Conservation (phyloP, 2,888 invertebrate species). For the Autographa gamma region DNA sequence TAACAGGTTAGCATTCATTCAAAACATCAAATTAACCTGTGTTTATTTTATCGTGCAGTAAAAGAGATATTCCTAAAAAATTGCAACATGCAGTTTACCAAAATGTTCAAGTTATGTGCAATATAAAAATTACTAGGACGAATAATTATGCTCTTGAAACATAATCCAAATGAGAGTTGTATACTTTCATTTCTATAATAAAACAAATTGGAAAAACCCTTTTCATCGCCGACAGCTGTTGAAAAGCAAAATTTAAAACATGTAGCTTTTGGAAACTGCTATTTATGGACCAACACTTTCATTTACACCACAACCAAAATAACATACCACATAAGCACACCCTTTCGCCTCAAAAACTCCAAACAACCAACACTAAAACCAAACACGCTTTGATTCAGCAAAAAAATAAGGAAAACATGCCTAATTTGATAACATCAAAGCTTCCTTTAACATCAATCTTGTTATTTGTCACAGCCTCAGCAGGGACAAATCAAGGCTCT, state of each 20-base stretch:
- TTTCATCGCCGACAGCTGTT: no score
- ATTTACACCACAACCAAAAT: not conserved
- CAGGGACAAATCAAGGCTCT: slow-evolving; percentile 72
- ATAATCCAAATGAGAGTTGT: no score
- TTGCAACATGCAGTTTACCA: no score
- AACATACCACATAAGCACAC: not conserved
- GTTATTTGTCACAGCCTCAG: slow-evolving; percentile 63
- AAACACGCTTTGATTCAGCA: slow-evolving; percentile 39
- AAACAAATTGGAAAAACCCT: no score
- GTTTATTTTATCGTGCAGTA: not conserved
- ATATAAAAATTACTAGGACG: no score
- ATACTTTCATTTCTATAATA: no score
- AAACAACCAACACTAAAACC: slow-evolving; percentile 11
- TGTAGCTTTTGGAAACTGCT: no score
- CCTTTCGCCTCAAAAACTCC: not conserved
- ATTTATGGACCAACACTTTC: no score
- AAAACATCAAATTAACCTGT: not conserved
- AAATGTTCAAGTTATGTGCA: no score
- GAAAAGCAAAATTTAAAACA: no score
- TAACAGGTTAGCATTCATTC: not conserved
- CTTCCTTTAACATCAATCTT: slow-evolving; percentile 58
- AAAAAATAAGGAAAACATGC: slow-evolving; percentile 44
- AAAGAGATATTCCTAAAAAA: not conserved
- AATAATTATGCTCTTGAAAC: no score
- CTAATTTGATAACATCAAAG: slow-evolving; percentile 51